phyloP scores from a whole-genome alignment of 1,140 invertebrate species.

The Platyura marginata region DNA sequence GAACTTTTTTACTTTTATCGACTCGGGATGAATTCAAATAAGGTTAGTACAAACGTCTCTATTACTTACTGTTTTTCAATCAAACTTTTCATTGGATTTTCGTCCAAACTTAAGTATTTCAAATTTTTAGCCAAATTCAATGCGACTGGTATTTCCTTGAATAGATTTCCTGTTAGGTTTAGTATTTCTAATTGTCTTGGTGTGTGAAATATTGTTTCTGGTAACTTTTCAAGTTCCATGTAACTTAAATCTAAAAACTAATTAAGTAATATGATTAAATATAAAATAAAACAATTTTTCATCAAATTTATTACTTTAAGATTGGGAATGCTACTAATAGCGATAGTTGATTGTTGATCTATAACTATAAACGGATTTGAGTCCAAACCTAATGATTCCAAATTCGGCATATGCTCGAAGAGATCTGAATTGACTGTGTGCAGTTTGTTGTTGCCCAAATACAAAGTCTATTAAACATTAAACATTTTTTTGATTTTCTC shows the following conservation, averaged over 20 bases:
- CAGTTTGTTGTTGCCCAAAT: conserved; percentile 42
- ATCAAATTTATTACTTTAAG: conserved; percentile 33
- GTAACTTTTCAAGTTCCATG: conserved; percentile 37
- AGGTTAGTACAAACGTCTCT: no score
- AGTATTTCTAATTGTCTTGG: conserved; percentile 40
- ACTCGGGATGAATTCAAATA: no score
- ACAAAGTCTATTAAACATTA: conserved; percentile 30
- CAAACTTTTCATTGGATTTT: conserved; percentile 39
- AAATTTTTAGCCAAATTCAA: conserved; percentile 36
- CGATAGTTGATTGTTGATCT: conserved; percentile 34
- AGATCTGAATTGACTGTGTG: conserved; percentile 44
- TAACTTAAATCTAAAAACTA: conserved; percentile 45
- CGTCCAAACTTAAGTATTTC: conserved; percentile 38
- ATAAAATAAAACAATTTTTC: conserved; percentile 1
- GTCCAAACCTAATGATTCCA: conserved; percentile 43
- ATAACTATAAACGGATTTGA: conserved; percentile 44
- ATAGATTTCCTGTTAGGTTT: conserved; percentile 45
- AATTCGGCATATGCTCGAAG: conserved; percentile 45
- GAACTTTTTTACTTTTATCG: no score
- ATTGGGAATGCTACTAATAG: conserved; percentile 36
- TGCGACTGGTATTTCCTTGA: conserved; percentile 36
- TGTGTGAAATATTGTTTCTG: conserved; percentile 41
- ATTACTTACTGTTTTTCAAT: conserved; percentile 24
- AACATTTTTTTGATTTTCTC: no score
- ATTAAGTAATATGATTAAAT: conserved; percentile 5